These are phyloP conservation scores for Aldrovandia affinis DNA, from an alignment of 2,797 vertebrate genomes.

Conservation along the genomic window DNA sequence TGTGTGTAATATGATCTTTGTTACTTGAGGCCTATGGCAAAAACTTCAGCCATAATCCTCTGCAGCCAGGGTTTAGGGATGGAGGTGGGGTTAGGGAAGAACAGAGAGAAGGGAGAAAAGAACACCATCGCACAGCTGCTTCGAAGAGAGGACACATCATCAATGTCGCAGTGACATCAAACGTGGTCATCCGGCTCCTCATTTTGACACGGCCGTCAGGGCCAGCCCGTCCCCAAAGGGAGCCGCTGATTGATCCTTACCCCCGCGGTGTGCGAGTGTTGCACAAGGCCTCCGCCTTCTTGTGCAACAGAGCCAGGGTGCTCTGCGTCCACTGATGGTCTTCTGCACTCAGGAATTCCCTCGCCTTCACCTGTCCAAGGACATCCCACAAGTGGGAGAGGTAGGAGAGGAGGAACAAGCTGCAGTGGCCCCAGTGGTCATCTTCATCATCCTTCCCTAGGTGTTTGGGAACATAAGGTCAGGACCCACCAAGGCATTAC, in stretches of 20 bases:
- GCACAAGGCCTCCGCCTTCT: constrained; percentile 73
- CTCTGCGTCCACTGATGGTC: constrained; percentile 62
- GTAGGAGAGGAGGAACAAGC: constrained; percentile 70
- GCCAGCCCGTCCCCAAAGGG: neutral
- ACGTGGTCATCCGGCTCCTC: no score
- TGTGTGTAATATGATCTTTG: no score
- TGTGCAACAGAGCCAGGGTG: constrained; percentile 62
- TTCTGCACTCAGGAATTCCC: constrained; percentile 53
- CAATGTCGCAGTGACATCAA: neutral
- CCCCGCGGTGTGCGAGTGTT: constrained; percentile 64
- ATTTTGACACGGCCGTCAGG: no score
- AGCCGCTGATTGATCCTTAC: constrained; percentile 54
- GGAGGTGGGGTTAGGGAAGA: neutral
- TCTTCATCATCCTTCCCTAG: constrained; percentile 68
- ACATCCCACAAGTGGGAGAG: constrained; percentile 66
- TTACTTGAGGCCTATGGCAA: neutral
- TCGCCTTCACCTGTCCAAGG: constrained; percentile 66
- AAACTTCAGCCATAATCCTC: neutral
- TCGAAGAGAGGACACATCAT: neutral
- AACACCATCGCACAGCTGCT: no score
- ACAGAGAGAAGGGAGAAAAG: neutral
- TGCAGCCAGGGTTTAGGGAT: neutral
- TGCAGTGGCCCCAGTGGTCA: constrained; percentile 74
- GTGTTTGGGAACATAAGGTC: constrained; percentile 10
- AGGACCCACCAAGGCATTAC: neutral